Evolutionary conservation across 2,888 invertebrate species (phyloP), one percentile per base, ranked within the genome.

Genomic region (Epistrophe grossulariae): DNA sequence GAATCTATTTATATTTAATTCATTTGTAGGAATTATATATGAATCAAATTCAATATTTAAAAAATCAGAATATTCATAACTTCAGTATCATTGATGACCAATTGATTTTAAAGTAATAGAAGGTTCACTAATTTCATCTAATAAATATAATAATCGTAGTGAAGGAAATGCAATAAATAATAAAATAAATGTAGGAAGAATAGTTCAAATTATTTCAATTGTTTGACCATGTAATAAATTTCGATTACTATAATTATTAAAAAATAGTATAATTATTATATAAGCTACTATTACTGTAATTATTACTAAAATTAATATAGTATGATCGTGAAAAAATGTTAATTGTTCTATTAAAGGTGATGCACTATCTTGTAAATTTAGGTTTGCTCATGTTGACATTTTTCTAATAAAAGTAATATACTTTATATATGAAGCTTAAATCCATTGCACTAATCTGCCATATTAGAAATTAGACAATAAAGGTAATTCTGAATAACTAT

Each of bases 371-470:
- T 95, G 95, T 87, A 95, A 91, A 82, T 93, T 93, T 89, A 95
- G 89, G 90, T 93, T 94, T 88, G 94, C 93, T 94, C 94, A 95
- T 89, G 94, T 94, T 93, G 94, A 93, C 92, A 94, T 94, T 90
- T 91, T 94, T 94, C 94, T 94, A 94, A 95, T 94, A 94, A 94
- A 95, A 94, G 93, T 93, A 90, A 92, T 90, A 91, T 92, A 93
- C 94, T 95, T 95, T 95, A 95, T 95, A 93, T 93, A 94, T 94
- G 94, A 93, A 94, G 94, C 94, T 95, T 95, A 95, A 95, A 94
- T 95, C 94, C 94, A 95, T 94, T 93, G 94, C 94, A 94, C 93
- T 93, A 93, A 89, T 94, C 94, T 94, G 94, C 93, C 95, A 95
- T 93, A 94, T 94, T 95, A 95, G 94, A 94, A 94, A 89, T 94